Conservation (phyloP, 2,888 invertebrate species). For the Agonopterix alstromeriana region DNA sequence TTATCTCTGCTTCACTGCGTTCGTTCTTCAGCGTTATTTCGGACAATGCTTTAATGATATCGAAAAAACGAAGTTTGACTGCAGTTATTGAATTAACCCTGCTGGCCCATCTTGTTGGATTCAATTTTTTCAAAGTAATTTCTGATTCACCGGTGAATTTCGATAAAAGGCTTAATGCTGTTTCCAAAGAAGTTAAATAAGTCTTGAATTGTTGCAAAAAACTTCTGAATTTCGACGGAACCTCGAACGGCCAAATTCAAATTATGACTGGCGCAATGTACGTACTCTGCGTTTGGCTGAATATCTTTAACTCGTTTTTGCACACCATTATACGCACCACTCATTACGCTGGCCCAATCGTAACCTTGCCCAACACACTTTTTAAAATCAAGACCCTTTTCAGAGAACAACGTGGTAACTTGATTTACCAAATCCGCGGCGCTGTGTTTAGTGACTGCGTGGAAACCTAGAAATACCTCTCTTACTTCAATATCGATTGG, state of each 20-base stretch:
- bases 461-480: constrained; percentile 21
- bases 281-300: constrained; percentile 18
- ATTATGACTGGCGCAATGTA: constrained; percentile 16
- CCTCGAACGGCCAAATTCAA: constrained; percentile 14
- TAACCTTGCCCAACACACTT: constrained; percentile 17
- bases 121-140: constrained; percentile 6
- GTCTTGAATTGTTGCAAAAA: constrained; percentile 11
- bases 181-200: constrained; percentile 10
- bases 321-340: constrained; percentile 16
- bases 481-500: constrained; percentile 18
- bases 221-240: constrained; percentile 11
- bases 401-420: constrained; percentile 11
- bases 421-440: constrained; percentile 21
- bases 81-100: constrained; percentile 7
- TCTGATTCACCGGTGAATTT: constrained; percentile 5
- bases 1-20: constrained; percentile 14
- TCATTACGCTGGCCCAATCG: constrained; percentile 23
- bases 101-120: constrained; percentile 12
- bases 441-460: constrained; percentile 16
- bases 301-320: constrained; percentile 22
- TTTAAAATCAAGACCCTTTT: constrained; percentile 11
- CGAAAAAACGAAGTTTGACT: constrained; percentile 4
- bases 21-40: constrained; percentile 13
- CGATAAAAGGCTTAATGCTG: constrained; percentile 7
- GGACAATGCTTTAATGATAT: constrained; percentile 13